A percentile compares a stretch with the other conserved stretches of the same genome.
Evolutionary conservation across 2,113 vertebrate species (phyloP).

Genomic region (Anguilla japonica): DNA sequence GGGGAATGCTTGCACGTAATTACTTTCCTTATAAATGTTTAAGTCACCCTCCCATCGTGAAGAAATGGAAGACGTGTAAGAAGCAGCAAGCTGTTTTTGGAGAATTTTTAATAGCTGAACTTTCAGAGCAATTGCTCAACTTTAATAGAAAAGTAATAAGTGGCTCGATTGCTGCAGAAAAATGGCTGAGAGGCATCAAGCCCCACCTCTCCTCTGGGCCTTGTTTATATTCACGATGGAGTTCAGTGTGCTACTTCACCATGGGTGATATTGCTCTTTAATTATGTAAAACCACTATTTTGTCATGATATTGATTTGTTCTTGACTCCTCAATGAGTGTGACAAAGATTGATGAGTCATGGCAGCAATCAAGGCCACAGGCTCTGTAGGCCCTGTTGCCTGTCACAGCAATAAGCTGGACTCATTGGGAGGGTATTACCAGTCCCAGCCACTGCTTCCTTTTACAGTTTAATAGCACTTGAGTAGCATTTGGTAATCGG

Average conservation of each 20-base stretch:
- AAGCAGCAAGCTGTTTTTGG: not conserved
- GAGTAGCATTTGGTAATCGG: not conserved
- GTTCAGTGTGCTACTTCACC: not conserved
- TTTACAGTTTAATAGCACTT: not conserved
- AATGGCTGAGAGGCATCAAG: constrained; percentile 12
- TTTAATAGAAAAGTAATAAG: not conserved
- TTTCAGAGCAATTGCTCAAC: not conserved
- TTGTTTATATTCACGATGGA: not conserved
- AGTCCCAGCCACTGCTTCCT: not conserved
- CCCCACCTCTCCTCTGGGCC: not conserved
- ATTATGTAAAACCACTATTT: constrained; percentile 9
- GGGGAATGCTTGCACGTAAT: not conserved
- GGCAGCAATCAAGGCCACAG: not conserved
- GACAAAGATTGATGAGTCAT: constrained; percentile 17
- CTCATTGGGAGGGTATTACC: not conserved
- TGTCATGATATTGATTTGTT: constrained; percentile 2
- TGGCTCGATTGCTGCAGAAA: not conserved
- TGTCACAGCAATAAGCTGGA: not conserved
- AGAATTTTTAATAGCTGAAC: not conserved
- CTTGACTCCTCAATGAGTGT: constrained; percentile 3
- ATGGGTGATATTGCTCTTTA: constrained; percentile 1
- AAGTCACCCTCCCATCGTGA: not conserved
- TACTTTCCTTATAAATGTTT: not conserved
- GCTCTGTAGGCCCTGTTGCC: not conserved
- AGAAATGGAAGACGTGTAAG: not conserved